These are phyloP conservation scores for Brenthis hecate DNA, from an alignment of 2,888 invertebrate genomes.

Conservation along the genomic window DNA sequence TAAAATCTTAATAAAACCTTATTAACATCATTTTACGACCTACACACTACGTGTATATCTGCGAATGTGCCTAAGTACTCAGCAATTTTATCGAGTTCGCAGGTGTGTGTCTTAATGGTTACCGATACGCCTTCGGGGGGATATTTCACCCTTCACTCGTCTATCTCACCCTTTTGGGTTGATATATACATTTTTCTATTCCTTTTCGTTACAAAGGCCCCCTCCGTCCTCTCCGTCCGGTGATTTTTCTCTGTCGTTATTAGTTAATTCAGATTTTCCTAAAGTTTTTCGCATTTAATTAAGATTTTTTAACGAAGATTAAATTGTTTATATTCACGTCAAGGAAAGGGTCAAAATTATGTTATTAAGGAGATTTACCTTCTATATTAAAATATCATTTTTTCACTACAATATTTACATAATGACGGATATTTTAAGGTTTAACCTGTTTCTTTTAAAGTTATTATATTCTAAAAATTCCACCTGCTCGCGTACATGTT, in stretches of 20 bases:
- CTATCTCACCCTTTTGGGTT: slow-evolving; percentile 2
- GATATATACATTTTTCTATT: slow-evolving; percentile 9
- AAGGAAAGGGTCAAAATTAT: slow-evolving; percentile 10
- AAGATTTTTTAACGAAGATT: slow-evolving; percentile 5
- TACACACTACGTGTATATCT: slow-evolving; percentile 2
- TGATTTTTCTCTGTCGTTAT: slow-evolving; percentile 8
- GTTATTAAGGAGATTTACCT: slow-evolving; percentile 1
- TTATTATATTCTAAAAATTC: not conserved
- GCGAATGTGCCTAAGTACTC: slow-evolving; percentile 9
- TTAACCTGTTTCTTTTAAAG: too few species aligned
- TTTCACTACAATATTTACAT: slow-evolving; percentile 2
- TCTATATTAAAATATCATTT: not conserved
- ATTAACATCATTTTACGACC: not conserved
- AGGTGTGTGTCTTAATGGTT: slow-evolving; percentile 30
- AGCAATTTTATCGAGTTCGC: slow-evolving; percentile 29
- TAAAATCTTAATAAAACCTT: too few species aligned
- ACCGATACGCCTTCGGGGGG: slow-evolving; percentile 21
- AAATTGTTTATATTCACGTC: slow-evolving; percentile 8
- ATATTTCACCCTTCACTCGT: slow-evolving; percentile 22
- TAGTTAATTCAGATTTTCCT: slow-evolving; percentile 14
- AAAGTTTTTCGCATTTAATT: slow-evolving; percentile 14
- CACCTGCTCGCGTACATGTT: not conserved
- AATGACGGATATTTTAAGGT: not conserved
- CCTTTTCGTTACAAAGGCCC: slow-evolving; percentile 23
- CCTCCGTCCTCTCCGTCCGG: slow-evolving; percentile 1